phyloP scores from a whole-genome alignment of 1,140 invertebrate species.

The Helicoverpa zea region DNA sequence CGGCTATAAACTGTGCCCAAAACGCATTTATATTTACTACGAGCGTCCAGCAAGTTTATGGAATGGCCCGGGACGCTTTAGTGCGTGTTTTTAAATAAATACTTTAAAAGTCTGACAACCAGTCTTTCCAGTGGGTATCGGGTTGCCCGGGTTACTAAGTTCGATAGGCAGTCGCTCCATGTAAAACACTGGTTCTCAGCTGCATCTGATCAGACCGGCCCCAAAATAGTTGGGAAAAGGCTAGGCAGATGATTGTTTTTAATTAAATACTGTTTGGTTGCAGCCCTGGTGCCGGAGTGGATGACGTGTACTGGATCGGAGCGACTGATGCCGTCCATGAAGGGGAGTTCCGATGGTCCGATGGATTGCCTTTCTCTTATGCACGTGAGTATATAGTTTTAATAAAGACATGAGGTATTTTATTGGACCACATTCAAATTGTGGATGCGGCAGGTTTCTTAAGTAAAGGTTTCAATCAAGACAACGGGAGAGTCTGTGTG shows the following conservation, averaged over 20 bases:
- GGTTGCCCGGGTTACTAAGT: no score
- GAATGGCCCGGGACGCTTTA: not conserved
- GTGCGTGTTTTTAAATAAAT: not conserved
- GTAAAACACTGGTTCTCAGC: no score
- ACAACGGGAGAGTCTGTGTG: no score
- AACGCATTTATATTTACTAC: conserved; percentile 17
- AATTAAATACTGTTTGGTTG: conserved; percentile 16
- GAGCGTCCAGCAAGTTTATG: not conserved
- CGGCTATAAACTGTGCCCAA: conserved; percentile 9
- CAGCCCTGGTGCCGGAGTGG: conserved; percentile 88
- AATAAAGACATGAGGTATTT: no score
- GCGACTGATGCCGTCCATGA: conserved; percentile 91
- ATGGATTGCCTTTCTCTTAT: conserved; percentile 90
- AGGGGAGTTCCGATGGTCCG: conserved; percentile 92
- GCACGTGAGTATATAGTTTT: conserved; percentile 88
- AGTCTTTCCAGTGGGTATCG: no score
- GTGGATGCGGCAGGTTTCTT: no score
- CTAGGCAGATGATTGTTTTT: not conserved
- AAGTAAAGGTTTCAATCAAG: no score
- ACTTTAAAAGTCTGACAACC: no score
- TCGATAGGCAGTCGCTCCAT: no score
- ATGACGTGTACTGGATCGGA: conserved; percentile 92
- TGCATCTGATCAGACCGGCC: not conserved
- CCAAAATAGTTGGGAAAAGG: no score
- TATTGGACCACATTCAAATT: no score